Evolutionary conservation across 2,888 invertebrate species (phyloP).

Genomic region (Parnassius apollo): DNA sequence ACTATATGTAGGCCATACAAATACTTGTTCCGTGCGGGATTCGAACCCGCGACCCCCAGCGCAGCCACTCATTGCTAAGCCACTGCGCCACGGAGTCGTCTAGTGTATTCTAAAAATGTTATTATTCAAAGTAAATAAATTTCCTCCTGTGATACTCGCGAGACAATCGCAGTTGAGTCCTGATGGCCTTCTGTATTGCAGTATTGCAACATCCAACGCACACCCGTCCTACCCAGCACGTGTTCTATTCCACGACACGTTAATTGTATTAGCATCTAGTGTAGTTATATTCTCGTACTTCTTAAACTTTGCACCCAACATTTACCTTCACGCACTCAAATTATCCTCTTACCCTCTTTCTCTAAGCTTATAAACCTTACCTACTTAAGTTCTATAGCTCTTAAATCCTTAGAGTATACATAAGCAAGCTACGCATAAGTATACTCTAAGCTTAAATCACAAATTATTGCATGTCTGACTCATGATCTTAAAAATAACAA

Average conservation of each 20-base stretch:
- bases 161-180: slow-evolving; percentile 39
- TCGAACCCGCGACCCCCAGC: too few species aligned
- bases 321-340: slow-evolving; percentile 32
- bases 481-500: slow-evolving; percentile 3
- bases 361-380: slow-evolving; percentile 8
- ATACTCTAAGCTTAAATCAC: background rate
- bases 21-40: too few species aligned
- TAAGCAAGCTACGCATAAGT: too few species aligned
- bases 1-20: too few species aligned
- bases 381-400: slow-evolving; percentile 5
- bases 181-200: too few species aligned
- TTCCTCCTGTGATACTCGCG: slow-evolving; percentile 23
- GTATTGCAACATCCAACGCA: slow-evolving; percentile 60
- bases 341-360: slow-evolving; percentile 13
- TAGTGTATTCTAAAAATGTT: background rate
- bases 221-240: slow-evolving; percentile 75
- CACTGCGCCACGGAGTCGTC: too few species aligned
- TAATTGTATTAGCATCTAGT: slow-evolving; percentile 25
- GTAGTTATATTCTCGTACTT: slow-evolving; percentile 41
- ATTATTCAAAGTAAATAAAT: background rate
- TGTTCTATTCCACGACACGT: slow-evolving; percentile 79
- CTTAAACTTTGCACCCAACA: slow-evolving; percentile 54
- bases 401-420: background rate
- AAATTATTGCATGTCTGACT: slow-evolving; percentile 6
- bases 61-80: too few species aligned